Percentiles rank a stretch among this genome's conserved stretches.
phyloP scores from a whole-genome alignment of 1,140 invertebrate species.

The Amphibalanus amphitrite region DNA sequence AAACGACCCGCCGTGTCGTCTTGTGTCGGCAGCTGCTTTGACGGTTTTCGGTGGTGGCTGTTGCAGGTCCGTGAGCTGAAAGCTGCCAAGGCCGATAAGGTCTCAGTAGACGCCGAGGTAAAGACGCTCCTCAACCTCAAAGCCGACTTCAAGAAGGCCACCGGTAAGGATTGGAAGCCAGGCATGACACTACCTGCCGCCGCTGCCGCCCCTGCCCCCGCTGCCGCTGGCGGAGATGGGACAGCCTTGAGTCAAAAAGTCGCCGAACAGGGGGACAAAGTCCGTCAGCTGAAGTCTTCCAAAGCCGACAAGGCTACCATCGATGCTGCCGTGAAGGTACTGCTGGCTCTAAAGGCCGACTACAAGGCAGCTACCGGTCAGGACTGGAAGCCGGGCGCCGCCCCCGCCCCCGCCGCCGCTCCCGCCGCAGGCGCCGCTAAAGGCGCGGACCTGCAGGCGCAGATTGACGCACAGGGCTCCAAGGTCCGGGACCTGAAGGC shows the following conservation, averaged over 20 bases:
- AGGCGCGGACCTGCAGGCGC: too few relatives aligned
- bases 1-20: too few relatives aligned
- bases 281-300: conserved; percentile 21
- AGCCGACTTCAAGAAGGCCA: conserved; percentile 27
- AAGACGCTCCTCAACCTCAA: conserved; percentile 30
- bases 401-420: conserved; percentile 14
- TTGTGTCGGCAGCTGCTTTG: too few relatives aligned
- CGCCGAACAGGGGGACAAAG: conserved; percentile 29
- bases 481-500: too few relatives aligned
- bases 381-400: conserved; percentile 39
- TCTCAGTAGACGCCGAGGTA: conserved; percentile 27
- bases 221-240: conserved; percentile 15
- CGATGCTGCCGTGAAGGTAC: conserved; percentile 25
- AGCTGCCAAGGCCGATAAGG: conserved; percentile 27
- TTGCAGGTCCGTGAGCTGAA: conserved; percentile 39
- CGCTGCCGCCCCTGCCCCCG: conserved; percentile 20
- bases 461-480: too few relatives aligned
- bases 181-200: conserved; percentile 24
- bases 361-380: conserved; percentile 32
- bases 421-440: too few relatives aligned
- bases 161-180: conserved; percentile 43
- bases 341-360: conserved; percentile 31
- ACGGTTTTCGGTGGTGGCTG: too few relatives aligned
- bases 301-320: conserved; percentile 20
- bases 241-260: conserved; percentile 23